A percentile compares a stretch with the other conserved stretches of the same genome.
phyloP scores from a whole-genome alignment of 1,140 invertebrate genomes.

The Helicoverpa armigera region DNA sequence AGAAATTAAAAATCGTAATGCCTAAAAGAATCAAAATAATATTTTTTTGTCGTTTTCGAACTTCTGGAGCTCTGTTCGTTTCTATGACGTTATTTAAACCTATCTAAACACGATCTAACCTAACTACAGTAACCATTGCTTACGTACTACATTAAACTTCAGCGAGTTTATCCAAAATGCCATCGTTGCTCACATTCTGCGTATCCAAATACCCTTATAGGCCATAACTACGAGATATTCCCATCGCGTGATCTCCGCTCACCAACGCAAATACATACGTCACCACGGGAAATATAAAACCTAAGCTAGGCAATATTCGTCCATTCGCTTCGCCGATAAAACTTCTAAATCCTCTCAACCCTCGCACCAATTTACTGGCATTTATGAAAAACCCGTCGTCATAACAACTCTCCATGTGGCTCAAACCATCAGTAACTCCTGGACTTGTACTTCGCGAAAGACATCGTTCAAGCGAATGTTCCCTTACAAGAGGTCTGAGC shows the following conservation, averaged over 20 bases:
- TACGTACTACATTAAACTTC: slow-evolving; percentile 54
- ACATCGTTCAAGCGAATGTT: neutral
- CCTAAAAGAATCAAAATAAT: slow-evolving; percentile 63
- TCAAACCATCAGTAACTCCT: neutral
- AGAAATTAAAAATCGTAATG: slow-evolving; percentile 64
- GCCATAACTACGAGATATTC: slow-evolving; percentile 15
- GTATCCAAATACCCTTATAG: slow-evolving; percentile 27
- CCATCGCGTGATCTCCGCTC: neutral
- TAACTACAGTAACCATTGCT: slow-evolving; percentile 62
- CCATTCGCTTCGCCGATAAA: neutral
- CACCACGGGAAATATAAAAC: slow-evolving; percentile 28
- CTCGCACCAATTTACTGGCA: slow-evolving; percentile 24
- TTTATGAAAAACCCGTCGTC: slow-evolving; percentile 38
- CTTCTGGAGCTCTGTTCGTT: slow-evolving; percentile 53
- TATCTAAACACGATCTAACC: slow-evolving; percentile 61
- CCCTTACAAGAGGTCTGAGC: slow-evolving; percentile 32
- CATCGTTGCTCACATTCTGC: slow-evolving; percentile 25
- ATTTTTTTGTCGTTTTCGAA: slow-evolving; percentile 55
- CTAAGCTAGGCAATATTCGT: slow-evolving; percentile 15
- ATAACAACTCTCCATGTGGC: slow-evolving; percentile 23
- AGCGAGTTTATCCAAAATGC: slow-evolving; percentile 57
- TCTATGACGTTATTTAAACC: slow-evolving; percentile 65
- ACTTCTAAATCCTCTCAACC: neutral
- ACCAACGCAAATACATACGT: neutral
- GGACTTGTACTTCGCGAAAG: too few species aligned